These are phyloP conservation scores for Cantharis rustica DNA, from an alignment of 2,888 invertebrate genomes.

Conservation along the genomic window DNA sequence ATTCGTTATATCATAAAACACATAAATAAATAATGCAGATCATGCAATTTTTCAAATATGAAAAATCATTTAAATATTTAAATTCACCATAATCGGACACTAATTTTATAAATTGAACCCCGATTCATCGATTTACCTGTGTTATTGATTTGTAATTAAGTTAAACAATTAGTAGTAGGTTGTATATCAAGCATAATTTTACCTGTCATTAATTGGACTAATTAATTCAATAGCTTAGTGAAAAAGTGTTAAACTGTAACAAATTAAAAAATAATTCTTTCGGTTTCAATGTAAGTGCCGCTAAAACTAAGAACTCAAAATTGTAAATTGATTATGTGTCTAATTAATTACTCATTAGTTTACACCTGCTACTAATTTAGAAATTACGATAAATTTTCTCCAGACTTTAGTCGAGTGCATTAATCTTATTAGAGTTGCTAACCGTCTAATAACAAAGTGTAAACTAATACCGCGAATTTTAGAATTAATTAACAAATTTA, in stretches of 20 bases:
- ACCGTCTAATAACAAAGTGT: constrained; percentile 21
- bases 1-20: background rate
- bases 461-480: constrained; percentile 30
- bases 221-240: background rate
- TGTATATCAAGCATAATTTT: background rate
- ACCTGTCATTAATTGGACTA: background rate
- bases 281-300: background rate
- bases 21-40: background rate
- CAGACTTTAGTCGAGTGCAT: constrained; percentile 13
- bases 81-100: background rate
- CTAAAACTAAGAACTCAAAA: constrained; percentile 11
- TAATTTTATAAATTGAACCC: background rate
- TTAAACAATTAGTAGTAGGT: background rate
- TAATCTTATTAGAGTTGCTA: constrained; percentile 30
- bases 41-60: background rate
- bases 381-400: constrained; percentile 14
- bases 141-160: background rate
- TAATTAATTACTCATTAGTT: constrained; percentile 20
- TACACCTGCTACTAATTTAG: constrained; percentile 16
- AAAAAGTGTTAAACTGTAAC: background rate
- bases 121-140: background rate
- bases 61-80: background rate
- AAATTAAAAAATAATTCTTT: background rate
- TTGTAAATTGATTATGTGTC: constrained; percentile 18
- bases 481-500: constrained; percentile 13